Percentiles rank a stretch among this genome's conserved stretches.
These are phyloP conservation scores for Myotis brandtii DNA, from an alignment of 2,113 vertebrate genomes.

Conservation along the genomic window DNA sequence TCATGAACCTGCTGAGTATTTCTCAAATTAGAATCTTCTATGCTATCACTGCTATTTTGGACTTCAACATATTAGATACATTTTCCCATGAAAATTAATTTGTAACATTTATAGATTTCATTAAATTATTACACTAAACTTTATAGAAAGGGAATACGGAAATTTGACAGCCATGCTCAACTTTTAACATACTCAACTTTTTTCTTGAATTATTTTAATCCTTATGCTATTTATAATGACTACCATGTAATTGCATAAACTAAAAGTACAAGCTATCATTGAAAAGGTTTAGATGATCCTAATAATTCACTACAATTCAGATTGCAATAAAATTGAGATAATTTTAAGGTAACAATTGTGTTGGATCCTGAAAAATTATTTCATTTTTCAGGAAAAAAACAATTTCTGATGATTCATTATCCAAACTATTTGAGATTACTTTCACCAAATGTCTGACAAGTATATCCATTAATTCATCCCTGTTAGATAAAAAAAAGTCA, in stretches of 20 bases:
- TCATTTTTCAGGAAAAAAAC: background rate
- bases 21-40: background rate
- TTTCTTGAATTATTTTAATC: background rate
- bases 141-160: background rate
- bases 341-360: conserved; percentile 26
- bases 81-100: conserved; percentile 48
- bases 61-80: background rate
- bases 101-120: conserved; percentile 48
- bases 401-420: background rate
- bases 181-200: conserved; percentile 23
- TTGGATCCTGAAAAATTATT: background rate
- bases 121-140: conserved; percentile 37
- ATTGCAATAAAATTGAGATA: conserved; percentile 48
- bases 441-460: background rate
- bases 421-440: background rate
- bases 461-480: background rate
- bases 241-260: background rate
- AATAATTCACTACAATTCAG: background rate
- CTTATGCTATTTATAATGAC: conserved; percentile 17
- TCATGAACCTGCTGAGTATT: conserved; percentile 37
- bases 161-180: conserved; percentile 5
- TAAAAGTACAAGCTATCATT: background rate
- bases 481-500: background rate
- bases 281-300: background rate
- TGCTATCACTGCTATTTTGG: background rate